A percentile compares a stretch with the other conserved stretches of the same genome.
phyloP scores from a whole-genome alignment of 2,888 invertebrate genomes.

The Euclidia mi region DNA sequence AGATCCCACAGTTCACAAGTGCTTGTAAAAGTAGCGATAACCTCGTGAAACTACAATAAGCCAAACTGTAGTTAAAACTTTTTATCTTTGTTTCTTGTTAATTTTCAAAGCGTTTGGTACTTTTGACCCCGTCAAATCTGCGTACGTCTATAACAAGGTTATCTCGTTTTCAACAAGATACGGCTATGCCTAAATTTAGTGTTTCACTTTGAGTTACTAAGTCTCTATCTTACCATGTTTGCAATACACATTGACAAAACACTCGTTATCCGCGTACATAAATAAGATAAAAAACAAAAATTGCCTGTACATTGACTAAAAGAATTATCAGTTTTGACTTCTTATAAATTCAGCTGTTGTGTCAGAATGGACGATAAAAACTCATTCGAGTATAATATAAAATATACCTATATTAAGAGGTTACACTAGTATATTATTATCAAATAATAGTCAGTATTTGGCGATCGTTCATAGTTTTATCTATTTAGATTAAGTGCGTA shows the following conservation, averaged over 20 bases:
- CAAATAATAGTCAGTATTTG: too few relatives aligned
- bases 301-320: too few relatives aligned
- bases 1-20: background rate
- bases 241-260: conserved; percentile 19
- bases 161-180: conserved; percentile 67
- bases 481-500: too few relatives aligned
- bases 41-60: background rate
- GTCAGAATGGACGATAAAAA: too few relatives aligned
- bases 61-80: background rate
- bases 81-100: conserved; percentile 21
- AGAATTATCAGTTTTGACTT: too few relatives aligned
- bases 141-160: conserved; percentile 60
- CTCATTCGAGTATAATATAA: too few relatives aligned
- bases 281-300: conserved; percentile 22
- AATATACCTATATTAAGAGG: too few relatives aligned
- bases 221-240: conserved; percentile 26
- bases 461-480: too few relatives aligned
- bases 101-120: conserved; percentile 9
- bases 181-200: conserved; percentile 48
- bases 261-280: conserved; percentile 26
- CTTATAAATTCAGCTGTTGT: too few relatives aligned
- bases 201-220: conserved; percentile 32
- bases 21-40: background rate
- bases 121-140: conserved; percentile 52
- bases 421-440: too few relatives aligned